Evolutionary conservation across 1,140 invertebrate species (phyloP).

Genomic region (Euschistus heros): DNA sequence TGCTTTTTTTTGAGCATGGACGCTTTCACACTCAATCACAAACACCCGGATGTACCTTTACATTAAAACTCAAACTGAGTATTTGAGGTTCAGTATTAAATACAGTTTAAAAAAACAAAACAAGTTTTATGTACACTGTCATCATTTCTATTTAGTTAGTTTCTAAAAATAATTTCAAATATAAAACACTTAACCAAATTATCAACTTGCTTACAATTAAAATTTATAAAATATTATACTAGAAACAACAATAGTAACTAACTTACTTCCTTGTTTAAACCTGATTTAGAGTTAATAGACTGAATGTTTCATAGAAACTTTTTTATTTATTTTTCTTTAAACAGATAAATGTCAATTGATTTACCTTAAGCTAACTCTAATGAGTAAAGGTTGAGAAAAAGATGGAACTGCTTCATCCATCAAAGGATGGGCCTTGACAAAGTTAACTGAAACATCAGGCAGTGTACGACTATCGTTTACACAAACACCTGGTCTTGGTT

Average conservation of each 20-base stretch:
- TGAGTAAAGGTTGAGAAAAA: conserved; percentile 55
- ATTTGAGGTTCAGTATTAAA: no score
- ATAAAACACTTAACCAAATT: no score
- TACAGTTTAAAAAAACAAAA: no score
- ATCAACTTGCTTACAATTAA: background rate
- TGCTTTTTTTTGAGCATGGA: no score
- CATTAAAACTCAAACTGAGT: no score
- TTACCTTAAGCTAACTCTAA: conserved; percentile 60
- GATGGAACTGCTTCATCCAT: conserved; percentile 85
- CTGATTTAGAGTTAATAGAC: background rate
- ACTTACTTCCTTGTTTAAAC: background rate
- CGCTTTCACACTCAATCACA: no score
- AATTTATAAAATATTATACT: background rate
- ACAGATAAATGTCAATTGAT: conserved; percentile 25
- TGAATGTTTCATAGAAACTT: background rate
- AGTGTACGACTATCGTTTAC: conserved; percentile 81
- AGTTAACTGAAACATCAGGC: conserved; percentile 79
- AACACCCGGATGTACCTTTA: no score
- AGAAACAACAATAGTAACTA: background rate
- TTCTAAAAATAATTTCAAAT: no score
- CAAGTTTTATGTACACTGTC: no score
- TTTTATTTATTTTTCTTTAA: background rate
- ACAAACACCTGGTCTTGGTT: conserved; percentile 75
- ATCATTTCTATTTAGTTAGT: no score
- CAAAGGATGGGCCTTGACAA: conserved; percentile 90